Evolutionary conservation across 2,113 vertebrate species (phyloP).

Genomic region (Dicerorhinus sumatrensis): DNA sequence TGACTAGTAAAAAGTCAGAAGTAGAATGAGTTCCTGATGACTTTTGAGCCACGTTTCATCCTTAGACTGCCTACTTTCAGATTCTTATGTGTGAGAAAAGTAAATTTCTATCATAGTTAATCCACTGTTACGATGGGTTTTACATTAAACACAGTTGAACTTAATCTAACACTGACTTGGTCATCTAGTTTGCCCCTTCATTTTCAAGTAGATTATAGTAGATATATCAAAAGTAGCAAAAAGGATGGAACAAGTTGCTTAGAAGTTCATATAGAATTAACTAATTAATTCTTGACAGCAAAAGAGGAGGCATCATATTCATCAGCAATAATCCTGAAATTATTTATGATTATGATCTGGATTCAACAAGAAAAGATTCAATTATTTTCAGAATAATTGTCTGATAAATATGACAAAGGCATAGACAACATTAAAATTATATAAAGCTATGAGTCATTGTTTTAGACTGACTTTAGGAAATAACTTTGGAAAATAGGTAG

Average conservation of each 20-base stretch:
- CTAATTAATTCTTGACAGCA: not conserved
- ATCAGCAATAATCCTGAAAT: not conserved
- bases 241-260: not conserved
- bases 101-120: not conserved
- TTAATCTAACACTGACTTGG: not conserved
- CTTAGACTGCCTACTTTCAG: not conserved
- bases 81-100: not conserved
- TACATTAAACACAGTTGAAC: not conserved
- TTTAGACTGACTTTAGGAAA: not conserved
- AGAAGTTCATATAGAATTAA: not conserved
- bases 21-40: not conserved
- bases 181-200: not conserved
- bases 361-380: not conserved
- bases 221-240: not conserved
- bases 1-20: not conserved
- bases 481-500: not conserved
- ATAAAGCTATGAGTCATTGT: not conserved
- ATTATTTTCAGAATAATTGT: slow-evolving; percentile 37
- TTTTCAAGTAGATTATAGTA: not conserved
- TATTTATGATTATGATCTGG: not conserved
- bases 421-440: not conserved
- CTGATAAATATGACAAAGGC: not conserved
- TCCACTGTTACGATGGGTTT: not conserved
- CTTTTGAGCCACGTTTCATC: not conserved
- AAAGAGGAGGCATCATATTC: not conserved